A percentile compares a stretch with the other conserved stretches of the same genome.
Evolutionary conservation across 2,888 invertebrate species (phyloP).

Genomic region (Cecidostiba fungosa): DNA sequence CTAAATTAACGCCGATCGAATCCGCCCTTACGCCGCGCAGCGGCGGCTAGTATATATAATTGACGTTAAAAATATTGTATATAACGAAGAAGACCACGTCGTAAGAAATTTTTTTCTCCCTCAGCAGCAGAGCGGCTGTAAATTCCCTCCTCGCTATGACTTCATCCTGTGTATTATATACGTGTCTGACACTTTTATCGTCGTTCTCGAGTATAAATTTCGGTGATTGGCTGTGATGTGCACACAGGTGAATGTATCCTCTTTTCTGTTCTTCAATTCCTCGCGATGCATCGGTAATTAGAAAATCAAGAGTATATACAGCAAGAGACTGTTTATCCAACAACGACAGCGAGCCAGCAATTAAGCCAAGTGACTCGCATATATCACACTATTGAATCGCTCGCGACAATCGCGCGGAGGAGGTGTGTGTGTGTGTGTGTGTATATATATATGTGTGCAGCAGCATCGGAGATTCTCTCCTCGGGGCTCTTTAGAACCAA

Average conservation of each 20-base stretch:
- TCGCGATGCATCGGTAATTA: not conserved
- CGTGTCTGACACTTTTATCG: not conserved
- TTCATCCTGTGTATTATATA: no score
- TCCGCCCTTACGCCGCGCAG: constrained; percentile 9
- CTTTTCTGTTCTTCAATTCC: not conserved
- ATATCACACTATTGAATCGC: constrained; percentile 58
- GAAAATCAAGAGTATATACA: constrained; percentile 55
- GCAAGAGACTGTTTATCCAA: constrained; percentile 40
- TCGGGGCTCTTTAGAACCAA: constrained; percentile 55
- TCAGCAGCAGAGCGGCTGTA: not conserved
- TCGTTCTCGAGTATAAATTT: constrained; percentile 27
- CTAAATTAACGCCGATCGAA: constrained; percentile 61
- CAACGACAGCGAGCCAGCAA: constrained; percentile 71
- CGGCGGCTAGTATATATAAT: constrained; percentile 38
- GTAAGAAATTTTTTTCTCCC: not conserved
- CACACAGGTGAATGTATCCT: not conserved
- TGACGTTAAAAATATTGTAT: constrained; percentile 45
- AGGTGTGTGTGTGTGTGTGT: not conserved
- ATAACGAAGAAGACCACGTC: constrained; percentile 23
- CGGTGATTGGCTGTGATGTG: not conserved
- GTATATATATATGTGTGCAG: no score
- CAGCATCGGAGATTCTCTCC: not conserved
- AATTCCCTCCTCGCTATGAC: constrained; percentile 5
- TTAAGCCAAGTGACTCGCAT: constrained; percentile 77
- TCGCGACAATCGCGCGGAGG: not conserved